These are phyloP conservation scores for Macrotis lagotis DNA, from an alignment of 2,113 vertebrate species.

Conservation along the genomic window DNA sequence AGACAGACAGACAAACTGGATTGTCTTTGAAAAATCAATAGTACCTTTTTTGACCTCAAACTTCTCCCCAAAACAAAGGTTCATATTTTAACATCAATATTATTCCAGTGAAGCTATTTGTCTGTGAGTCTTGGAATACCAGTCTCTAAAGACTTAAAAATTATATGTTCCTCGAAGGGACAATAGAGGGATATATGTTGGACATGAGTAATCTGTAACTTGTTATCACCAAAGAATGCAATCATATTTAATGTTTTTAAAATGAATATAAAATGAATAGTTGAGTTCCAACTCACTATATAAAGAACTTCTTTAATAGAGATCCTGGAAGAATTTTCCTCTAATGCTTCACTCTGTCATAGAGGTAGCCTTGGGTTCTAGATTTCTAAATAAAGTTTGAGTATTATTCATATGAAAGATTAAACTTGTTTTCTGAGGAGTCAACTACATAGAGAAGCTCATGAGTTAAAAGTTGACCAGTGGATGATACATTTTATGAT, in stretches of 20 bases:
- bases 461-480: neutral
- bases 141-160: neutral
- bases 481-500: neutral
- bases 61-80: neutral
- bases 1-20: too few relatives aligned
- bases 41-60: neutral
- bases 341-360: neutral
- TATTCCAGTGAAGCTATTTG: neutral
- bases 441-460: neutral
- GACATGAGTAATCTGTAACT: neutral
- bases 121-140: neutral
- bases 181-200: neutral
- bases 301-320: neutral
- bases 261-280: neutral
- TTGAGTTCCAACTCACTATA: neutral
- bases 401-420: neutral
- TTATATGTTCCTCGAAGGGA: neutral
- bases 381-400: neutral
- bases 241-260: neutral
- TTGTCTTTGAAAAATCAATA: neutral
- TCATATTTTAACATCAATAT: neutral
- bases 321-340: neutral
- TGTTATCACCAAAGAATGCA: neutral
- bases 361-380: neutral
- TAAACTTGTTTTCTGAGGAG: neutral